These are phyloP conservation scores for Melanostigma gelatinosum DNA, from an alignment of 2,113 vertebrate species.

Conservation along the genomic window DNA sequence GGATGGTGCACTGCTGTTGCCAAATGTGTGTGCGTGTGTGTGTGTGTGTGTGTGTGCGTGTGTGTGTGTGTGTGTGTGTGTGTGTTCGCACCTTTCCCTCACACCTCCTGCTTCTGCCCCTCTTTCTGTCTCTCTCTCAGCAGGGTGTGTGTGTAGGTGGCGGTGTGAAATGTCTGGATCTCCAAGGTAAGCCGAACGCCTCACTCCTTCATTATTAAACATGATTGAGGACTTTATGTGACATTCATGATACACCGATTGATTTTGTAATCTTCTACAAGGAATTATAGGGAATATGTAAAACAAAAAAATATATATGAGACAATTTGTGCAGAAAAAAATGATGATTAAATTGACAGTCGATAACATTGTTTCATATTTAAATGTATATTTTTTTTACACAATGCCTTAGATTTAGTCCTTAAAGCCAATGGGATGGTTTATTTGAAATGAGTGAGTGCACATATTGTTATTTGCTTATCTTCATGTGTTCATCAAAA, in stretches of 20 bases:
- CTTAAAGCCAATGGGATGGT: neutral
- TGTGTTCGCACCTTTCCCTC: conserved; percentile 43
- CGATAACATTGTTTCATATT: neutral
- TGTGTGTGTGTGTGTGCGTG: conserved; percentile 36
- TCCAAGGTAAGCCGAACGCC: conserved; percentile 77
- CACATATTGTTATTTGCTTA: neutral
- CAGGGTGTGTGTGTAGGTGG: conserved; percentile 72
- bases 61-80: conserved; percentile 19
- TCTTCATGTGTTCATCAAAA: conserved; percentile 5
- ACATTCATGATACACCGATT: conserved; percentile 28
- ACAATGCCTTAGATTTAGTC: neutral
- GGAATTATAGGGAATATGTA: conserved; percentile 10
- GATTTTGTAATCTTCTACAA: conserved; percentile 25
- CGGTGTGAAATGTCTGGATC: conserved; percentile 80
- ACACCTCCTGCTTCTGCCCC: conserved; percentile 53
- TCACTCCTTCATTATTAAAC: conserved; percentile 59
- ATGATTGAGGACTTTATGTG: conserved; percentile 54
- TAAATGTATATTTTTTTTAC: neutral
- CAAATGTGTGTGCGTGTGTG: conserved; percentile 47
- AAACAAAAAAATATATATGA: neutral
- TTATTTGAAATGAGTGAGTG: conserved; percentile 2
- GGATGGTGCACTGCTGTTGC: conserved; percentile 43
- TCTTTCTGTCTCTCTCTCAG: conserved; percentile 68
- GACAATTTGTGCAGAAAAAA: neutral
- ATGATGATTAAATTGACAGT: neutral